Evolutionary conservation across 2,797 vertebrate genomes (phyloP), one percentile per base, ranked within the genome.

Genomic region (Crenuchus spilurus): DNA sequence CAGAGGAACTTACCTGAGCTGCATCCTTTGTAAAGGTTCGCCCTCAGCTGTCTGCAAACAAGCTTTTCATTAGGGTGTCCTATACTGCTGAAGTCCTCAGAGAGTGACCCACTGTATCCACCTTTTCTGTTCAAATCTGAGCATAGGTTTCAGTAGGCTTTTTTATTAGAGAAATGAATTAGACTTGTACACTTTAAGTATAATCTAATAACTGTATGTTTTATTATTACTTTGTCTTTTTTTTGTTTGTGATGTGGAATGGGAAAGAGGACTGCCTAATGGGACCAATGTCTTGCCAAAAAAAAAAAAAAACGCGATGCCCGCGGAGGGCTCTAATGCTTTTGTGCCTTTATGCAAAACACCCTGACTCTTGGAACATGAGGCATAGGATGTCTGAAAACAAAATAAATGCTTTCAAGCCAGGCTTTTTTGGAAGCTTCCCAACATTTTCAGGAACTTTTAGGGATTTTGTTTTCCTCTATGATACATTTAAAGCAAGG

Each of bases 301-400:
- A 83, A 76, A 74, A 67, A 80, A 81, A 82, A 83, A 82, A 73
- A 85, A 84, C 77, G 73, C 46, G 83, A 81, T 78, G 85, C 85
- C 88, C 84, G 82, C 69, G 80, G 80, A 87, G 63, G 78, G 85
- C 89, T 88, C 86, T 88, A 84, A 91, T 87, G 91, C 91, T 90
- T 90, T 90, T 91, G 93, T 94, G 93, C 93, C 93, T 92, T 93
- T 91, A 93, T 92, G 88, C 89, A 87, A 91, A 90, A 88, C 67
- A 84, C 84, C 83, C 87, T 81, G 85, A 83, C 84, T 84, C 83
- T 86, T 86, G 24, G 85, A 84, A 85, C 85, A 86, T 83, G 51
- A 83, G 74, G 71, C 80, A 78, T 82, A 78, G 85, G 79, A 84
- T 78, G 84, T 87, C 55, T 87, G 81, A 82, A 85, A 83, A n/a